A percentile compares a stretch with the other conserved stretches of the same genome.
phyloP scores from a whole-genome alignment of 2,888 invertebrate species.

The Drosophila falleni region DNA sequence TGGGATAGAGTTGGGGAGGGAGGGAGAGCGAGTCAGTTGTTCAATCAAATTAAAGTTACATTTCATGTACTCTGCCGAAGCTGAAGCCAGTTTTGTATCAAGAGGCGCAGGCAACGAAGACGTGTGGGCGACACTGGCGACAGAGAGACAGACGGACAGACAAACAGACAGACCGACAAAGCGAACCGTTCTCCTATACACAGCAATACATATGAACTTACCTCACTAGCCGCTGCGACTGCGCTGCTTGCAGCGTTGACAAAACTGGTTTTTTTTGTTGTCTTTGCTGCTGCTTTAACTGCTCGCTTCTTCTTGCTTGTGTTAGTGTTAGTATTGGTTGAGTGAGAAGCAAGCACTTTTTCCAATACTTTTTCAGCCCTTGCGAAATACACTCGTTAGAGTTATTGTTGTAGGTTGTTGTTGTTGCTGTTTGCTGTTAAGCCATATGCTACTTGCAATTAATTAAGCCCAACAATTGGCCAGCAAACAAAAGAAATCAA shows the following conservation, averaged over 20 bases:
- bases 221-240: conserved; percentile 71
- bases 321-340: conserved; percentile 17
- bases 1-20: neutral
- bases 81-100: conserved; percentile 59
- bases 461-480: conserved; percentile 73
- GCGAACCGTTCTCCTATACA: conserved; percentile 36
- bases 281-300: conserved; percentile 35
- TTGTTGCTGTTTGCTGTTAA: conserved; percentile 12
- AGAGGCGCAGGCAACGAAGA: conserved; percentile 17
- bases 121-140: conserved; percentile 45
- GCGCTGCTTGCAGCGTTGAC: conserved; percentile 69
- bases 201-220: conserved; percentile 45
- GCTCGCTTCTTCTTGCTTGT: conserved; percentile 31
- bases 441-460: conserved; percentile 72
- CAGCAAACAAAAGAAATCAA: conserved; percentile 74
- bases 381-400: conserved; percentile 63
- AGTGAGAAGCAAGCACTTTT: conserved; percentile 52
- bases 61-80: conserved; percentile 49
- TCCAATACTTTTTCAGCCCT: conserved; percentile 55
- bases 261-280: conserved; percentile 70
- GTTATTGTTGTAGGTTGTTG: conserved; percentile 32
- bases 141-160: conserved; percentile 22
- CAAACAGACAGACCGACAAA: conserved; percentile 30
- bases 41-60: conserved; percentile 71
- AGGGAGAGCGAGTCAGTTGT: conserved; percentile 17